These are phyloP conservation scores for Caranx ignobilis DNA, from an alignment of 2,113 vertebrate genomes.

Conservation along the genomic window DNA sequence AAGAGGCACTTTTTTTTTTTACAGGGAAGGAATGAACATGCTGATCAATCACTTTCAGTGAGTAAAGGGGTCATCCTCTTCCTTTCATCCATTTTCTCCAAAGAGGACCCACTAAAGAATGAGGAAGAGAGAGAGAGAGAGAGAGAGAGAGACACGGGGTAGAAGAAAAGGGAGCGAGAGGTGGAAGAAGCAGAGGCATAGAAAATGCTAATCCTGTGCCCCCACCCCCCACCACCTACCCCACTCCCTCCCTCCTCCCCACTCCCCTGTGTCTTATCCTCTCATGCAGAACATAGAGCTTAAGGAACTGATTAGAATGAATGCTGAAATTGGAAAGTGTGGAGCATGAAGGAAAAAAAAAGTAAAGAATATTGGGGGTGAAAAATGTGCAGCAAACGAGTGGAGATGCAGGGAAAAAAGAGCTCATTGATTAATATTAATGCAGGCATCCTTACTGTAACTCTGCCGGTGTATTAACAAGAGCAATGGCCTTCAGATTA, in stretches of 20 bases:
- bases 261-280: constrained; percentile 73
- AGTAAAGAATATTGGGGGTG: constrained; percentile 60
- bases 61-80: constrained; percentile 75
- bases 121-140: constrained; percentile 63
- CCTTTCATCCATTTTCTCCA: constrained; percentile 74
- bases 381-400: constrained; percentile 68
- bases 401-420: constrained; percentile 45
- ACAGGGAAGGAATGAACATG: constrained; percentile 64
- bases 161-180: constrained; percentile 59
- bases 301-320: constrained; percentile 84
- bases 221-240: constrained; percentile 17
- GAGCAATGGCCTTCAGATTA: constrained; percentile 77
- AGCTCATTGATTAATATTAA: constrained; percentile 82
- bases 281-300: constrained; percentile 81
- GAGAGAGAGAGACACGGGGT: constrained; percentile 19
- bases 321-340: constrained; percentile 81
- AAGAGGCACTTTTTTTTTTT: constrained; percentile 53
- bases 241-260: constrained; percentile 36
- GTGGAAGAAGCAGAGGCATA: constrained; percentile 70
- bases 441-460: constrained; percentile 74
- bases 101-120: constrained; percentile 65
- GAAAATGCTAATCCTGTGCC: constrained; percentile 78
- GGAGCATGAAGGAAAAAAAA: constrained; percentile 68
- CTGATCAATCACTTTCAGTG: constrained; percentile 79
- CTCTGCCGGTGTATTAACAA: constrained; percentile 78